Base-by-base conservation (phyloP, 1,140 invertebrate species). In the Diploscapter pachys region DNA sequence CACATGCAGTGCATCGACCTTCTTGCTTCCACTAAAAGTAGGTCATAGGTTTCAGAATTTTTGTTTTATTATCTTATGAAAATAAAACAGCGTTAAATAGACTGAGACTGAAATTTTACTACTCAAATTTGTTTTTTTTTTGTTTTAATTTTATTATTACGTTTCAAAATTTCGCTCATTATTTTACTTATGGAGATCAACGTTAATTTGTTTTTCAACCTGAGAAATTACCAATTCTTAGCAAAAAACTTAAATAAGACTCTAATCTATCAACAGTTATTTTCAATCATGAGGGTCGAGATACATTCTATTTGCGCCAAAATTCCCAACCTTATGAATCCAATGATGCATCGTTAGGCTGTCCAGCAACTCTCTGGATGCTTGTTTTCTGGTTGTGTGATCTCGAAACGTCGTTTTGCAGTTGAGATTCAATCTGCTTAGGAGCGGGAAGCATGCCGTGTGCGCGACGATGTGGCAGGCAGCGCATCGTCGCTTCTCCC, bases 1-100 rank as follows among this genome's bases (percentile, higher is more conserved):
- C 90, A 87, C 95, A 96, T 78, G 93, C 91, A 86, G 92, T 90
- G 88, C 95, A 97, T 88, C 95, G 72, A 91, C 94, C 88, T 92
- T 95, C 89, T 83, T 95, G 93, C 49, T 92, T 90, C 75, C 94
- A 89, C 70, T 94, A 88, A 49, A 75, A 57, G 11, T 11, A 11
- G 31, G 1, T 31, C 31, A 31, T 31, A 31, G 31, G 31, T 31
- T 31, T 31, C 31, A 31, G 31, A 31, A 31, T 31, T 31, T 31
- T 1, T 31, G 1, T 31, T 31, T 31, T 31, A 31, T 31, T 31
- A 53, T n/a, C 8, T 4, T 70, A n/a, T 11, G 57, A 59, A 31
- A 59, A 31, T 11, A 31, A 59, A 59, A 59, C 1, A 59, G 57
- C 9, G 57, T 11, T 11, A 59, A 31, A 59, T 5, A 2, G 51